phyloP scores from a whole-genome alignment of 2,888 invertebrate genomes.

The Zelleria hepariella region DNA sequence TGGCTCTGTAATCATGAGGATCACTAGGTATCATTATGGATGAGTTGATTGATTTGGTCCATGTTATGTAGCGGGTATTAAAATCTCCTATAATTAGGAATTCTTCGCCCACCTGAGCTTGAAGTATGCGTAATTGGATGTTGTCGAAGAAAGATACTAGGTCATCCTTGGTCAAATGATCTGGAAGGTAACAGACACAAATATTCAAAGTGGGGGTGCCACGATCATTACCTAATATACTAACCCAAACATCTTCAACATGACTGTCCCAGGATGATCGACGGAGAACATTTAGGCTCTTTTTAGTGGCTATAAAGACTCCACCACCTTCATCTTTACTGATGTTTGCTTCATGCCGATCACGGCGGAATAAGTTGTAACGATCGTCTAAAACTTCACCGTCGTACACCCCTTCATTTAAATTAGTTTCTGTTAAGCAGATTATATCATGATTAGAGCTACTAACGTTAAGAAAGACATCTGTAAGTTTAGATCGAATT shows the following conservation, averaged over 20 bases:
- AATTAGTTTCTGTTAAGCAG: constrained; percentile 7
- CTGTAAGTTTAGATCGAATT: constrained; percentile 4
- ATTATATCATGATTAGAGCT: constrained; percentile 7
- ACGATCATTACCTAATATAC: not conserved
- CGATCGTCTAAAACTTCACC: not conserved
- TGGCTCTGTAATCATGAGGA: no score
- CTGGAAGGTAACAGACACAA: not conserved
- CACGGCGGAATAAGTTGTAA: not conserved
- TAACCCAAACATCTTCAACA: not conserved
- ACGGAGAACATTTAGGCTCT: not conserved
- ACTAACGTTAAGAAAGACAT: constrained; percentile 4
- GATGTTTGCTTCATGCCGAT: not conserved
- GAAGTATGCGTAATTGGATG: no score
- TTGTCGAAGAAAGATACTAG: no score
- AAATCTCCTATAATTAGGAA: no score
- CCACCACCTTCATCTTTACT: not conserved
- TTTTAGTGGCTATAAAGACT: not conserved
- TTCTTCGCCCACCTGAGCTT: no score
- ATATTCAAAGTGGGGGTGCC: not conserved
- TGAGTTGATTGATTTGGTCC: no score
- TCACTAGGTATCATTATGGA: no score
- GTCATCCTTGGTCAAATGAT: not conserved
- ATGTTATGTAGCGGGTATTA: no score
- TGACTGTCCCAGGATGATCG: not conserved
- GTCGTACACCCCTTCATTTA: constrained; percentile 8